Evolutionary conservation across 2,113 vertebrate genomes (phyloP).

Genomic region (Oriolus oriolus): DNA sequence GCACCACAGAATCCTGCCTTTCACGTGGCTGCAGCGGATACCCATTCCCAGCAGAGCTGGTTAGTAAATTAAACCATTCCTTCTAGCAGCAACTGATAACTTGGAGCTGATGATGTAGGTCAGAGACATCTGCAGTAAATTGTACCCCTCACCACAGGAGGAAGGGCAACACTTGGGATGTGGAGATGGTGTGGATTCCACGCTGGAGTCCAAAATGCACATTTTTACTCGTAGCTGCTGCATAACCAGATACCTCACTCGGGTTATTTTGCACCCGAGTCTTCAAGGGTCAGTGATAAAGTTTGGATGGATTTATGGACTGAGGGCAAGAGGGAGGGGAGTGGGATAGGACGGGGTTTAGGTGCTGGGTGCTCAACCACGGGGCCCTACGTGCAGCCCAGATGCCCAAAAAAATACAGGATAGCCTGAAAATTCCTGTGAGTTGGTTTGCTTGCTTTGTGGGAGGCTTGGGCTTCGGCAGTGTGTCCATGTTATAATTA

Average conservation of each 20-base stretch:
- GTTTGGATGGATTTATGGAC: not conserved
- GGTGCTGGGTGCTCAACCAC: not conserved
- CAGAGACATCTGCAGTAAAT: conserved; percentile 37
- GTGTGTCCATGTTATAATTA: conserved; percentile 47
- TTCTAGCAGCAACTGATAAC: conserved; percentile 32
- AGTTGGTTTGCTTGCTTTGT: conserved; percentile 1
- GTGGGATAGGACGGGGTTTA: not conserved
- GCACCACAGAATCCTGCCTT: not conserved
- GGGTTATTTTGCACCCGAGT: not conserved
- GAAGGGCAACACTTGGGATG: not conserved
- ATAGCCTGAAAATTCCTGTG: not conserved
- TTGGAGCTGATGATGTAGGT: conserved; percentile 30
- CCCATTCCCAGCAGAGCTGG: conserved; percentile 1
- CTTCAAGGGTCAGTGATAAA: not conserved
- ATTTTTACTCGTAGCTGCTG: not conserved
- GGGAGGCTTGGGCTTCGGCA: not conserved
- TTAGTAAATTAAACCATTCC: conserved; percentile 48
- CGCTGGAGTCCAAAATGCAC: not conserved
- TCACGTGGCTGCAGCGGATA: not conserved
- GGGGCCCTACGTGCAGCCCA: fast-evolving
- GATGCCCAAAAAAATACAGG: not conserved
- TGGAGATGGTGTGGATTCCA: not conserved
- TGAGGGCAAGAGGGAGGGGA: not conserved
- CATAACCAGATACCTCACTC: not conserved
- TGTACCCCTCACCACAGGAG: not conserved